phyloP scores from a whole-genome alignment of 2,113 vertebrate species.

The Camelus dromedarius region DNA sequence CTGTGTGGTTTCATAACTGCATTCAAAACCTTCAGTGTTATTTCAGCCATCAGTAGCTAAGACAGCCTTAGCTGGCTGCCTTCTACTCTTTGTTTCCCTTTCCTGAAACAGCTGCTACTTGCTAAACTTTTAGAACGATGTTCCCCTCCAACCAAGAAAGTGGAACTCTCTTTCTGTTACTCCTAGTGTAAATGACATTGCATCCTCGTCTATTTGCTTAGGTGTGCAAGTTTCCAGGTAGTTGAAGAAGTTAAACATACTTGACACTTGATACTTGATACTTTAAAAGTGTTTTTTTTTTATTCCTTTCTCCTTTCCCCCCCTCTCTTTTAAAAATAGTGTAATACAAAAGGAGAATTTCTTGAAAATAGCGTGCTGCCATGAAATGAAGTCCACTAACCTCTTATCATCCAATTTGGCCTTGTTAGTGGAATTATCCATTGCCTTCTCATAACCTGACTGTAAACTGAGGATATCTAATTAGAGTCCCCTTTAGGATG shows the following conservation, averaged over 20 bases:
- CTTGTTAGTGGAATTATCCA: not conserved
- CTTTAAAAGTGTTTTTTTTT: not conserved
- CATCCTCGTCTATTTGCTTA: not conserved
- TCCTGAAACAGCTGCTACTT: not conserved
- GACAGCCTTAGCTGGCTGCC: not conserved
- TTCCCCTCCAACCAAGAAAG: not conserved
- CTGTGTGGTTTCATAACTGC: not conserved
- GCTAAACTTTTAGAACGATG: not conserved
- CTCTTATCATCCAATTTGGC: not conserved
- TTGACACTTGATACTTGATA: not conserved
- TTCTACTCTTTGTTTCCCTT: not conserved
- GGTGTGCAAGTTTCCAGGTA: not conserved
- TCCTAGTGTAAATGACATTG: not conserved
- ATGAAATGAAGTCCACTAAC: not conserved
- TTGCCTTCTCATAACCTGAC: not conserved
- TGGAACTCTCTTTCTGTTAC: not conserved
- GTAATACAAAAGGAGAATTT: not conserved
- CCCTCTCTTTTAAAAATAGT: not conserved
- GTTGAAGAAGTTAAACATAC: not conserved
- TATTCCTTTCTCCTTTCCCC: rapidly evolving
- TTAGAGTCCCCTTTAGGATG: not conserved
- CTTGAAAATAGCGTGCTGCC: not conserved
- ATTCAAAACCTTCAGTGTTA: not conserved
- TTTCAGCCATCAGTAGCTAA: not conserved
- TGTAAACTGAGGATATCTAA: not conserved